phyloP scores from a whole-genome alignment of 2,113 vertebrate species.

The Myxocyprinus asiaticus region DNA sequence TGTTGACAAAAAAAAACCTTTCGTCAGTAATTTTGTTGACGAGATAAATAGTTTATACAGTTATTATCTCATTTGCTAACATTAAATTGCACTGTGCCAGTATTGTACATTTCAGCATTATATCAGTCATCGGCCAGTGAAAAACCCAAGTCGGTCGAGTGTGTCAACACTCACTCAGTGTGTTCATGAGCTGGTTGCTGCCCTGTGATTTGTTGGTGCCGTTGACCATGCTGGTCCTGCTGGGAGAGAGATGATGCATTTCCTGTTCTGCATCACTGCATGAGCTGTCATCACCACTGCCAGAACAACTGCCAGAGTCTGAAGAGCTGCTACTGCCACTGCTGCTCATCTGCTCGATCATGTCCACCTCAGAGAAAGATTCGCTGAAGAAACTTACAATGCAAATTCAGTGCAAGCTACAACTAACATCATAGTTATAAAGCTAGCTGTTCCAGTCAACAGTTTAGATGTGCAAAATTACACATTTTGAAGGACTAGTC shows the following conservation, averaged over 20 bases:
- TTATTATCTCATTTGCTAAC: too few relatives aligned
- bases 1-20: too few relatives aligned
- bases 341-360: slow-evolving; percentile 99
- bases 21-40: too few relatives aligned
- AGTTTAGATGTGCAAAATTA: too few relatives aligned
- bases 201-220: slow-evolving; percentile 84
- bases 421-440: not conserved
- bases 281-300: slow-evolving; percentile 88
- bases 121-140: too few relatives aligned
- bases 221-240: slow-evolving; percentile 77
- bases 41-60: too few relatives aligned
- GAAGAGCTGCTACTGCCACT: slow-evolving; percentile 92
- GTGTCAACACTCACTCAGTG: slow-evolving; percentile 81
- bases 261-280: slow-evolving; percentile 84
- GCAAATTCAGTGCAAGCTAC: too few relatives aligned
- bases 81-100: too few relatives aligned
- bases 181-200: slow-evolving; percentile 93
- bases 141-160: too few relatives aligned
- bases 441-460: too few relatives aligned
- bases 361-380: slow-evolving; percentile 81
- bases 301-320: slow-evolving; percentile 87
- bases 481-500: too few relatives aligned
- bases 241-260: slow-evolving; percentile 71
- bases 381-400: not conserved
- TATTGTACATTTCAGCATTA: too few relatives aligned